These are phyloP conservation scores for Pediacus dermestoides DNA, from an alignment of 2,888 invertebrate species.

Conservation along the genomic window DNA sequence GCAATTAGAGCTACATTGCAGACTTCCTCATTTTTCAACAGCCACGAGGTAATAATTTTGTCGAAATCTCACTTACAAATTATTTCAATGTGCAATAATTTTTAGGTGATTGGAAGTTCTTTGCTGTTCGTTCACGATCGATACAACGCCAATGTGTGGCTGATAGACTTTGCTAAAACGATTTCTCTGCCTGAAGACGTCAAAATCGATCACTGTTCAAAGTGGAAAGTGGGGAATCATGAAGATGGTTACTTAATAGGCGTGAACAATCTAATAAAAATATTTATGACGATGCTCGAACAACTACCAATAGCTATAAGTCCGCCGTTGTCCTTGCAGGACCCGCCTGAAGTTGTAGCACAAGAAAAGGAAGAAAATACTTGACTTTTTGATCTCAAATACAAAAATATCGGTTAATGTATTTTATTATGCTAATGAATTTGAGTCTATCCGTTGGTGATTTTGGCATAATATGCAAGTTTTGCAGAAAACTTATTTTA, in stretches of 20 bases:
- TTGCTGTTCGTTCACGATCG: conserved; percentile 92
- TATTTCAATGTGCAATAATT: conserved; percentile 14
- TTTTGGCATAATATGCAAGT: no score
- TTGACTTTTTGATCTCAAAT: conserved; percentile 12
- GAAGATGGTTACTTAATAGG: conserved; percentile 95
- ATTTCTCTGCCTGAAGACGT: conserved; percentile 72
- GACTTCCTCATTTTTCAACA: conserved; percentile 83
- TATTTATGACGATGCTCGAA: conserved; percentile 66
- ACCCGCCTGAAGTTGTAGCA: conserved; percentile 32
- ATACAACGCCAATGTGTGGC: conserved; percentile 85
- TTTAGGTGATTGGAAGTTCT: conserved; percentile 85
- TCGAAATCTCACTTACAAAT: background rate
- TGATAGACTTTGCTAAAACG: conserved; percentile 98
- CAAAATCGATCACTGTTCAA: conserved; percentile 72
- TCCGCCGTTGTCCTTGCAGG: conserved; percentile 41
- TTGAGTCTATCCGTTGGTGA: no score
- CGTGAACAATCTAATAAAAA: conserved; percentile 82
- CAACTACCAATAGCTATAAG: conserved; percentile 44
- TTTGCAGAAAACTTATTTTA: no score
- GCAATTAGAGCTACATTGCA: conserved; percentile 79
- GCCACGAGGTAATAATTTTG: conserved; percentile 67
- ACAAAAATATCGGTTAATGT: conserved; percentile 5
- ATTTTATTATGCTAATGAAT: no score
- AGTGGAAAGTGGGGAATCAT: conserved; percentile 93
- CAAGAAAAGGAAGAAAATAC: conserved; percentile 20